Evolutionary conservation across 92 coral and sea anemone species (phyloP).

Genomic region (Bergia sp.): DNA sequence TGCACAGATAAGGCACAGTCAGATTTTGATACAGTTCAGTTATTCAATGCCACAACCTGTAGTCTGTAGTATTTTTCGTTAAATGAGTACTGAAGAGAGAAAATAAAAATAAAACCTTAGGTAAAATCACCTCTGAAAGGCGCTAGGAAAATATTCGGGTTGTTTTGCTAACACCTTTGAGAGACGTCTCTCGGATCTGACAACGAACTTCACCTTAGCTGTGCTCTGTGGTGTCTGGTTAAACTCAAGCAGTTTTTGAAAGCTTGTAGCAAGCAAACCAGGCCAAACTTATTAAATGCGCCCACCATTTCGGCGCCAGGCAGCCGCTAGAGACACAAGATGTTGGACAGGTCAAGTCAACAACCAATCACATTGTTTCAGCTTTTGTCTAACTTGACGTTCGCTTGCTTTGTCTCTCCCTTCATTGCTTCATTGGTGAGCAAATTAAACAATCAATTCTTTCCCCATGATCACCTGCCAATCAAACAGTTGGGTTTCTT

Average conservation of each 20-base stretch:
- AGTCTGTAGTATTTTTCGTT: conserved; percentile 4
- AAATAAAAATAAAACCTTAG: conserved; percentile 25
- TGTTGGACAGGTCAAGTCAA: conserved; percentile 81
- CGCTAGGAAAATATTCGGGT: conserved; percentile 52
- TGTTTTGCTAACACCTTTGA: conserved; percentile 73
- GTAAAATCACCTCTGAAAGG: conserved; percentile 39
- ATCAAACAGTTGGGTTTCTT: conserved; percentile 76
- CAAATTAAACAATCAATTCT: conserved; percentile 91
- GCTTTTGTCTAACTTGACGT: conserved; percentile 67
- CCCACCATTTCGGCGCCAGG: conserved; percentile 93
- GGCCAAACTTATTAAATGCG: conserved; percentile 74
- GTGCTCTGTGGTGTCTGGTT: conserved; percentile 87
- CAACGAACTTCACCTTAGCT: conserved; percentile 76
- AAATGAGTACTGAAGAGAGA: conserved; percentile 23
- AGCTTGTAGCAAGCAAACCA: conserved; percentile 90
- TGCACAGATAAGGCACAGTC: conserved; percentile 68
- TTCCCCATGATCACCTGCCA: conserved; percentile 74
- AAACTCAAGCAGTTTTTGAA: conserved; percentile 87
- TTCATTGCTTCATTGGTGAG: conserved; percentile 87
- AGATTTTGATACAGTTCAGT: conserved; percentile 32
- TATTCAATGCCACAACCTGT: conserved; percentile 11
- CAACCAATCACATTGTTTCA: conserved; percentile 73
- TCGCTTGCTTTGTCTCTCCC: conserved; percentile 72
- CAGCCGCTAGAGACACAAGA: conserved; percentile 72
- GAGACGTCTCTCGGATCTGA: conserved; percentile 47